phyloP scores from a whole-genome alignment of 1,140 invertebrate species.

The Drosophila cardini region DNA sequence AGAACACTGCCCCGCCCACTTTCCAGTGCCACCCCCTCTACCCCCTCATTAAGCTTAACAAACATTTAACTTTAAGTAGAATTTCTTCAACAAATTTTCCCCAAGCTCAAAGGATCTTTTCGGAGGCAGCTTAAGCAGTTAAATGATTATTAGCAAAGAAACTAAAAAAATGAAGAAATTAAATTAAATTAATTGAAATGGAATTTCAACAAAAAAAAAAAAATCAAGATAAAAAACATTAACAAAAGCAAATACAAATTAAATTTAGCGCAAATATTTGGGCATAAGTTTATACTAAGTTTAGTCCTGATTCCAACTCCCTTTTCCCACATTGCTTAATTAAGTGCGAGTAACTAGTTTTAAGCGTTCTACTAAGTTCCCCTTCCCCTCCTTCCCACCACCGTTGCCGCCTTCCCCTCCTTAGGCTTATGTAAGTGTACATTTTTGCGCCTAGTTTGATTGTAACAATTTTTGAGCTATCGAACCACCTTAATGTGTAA shows the following conservation, averaged over 20 bases:
- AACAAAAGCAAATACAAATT: constrained; percentile 21
- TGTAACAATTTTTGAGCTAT: constrained; percentile 74
- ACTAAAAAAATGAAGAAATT: constrained; percentile 20
- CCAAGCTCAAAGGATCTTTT: constrained; percentile 62
- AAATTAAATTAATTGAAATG: constrained; percentile 61
- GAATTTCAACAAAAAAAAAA: constrained; percentile 64
- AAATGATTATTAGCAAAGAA: constrained; percentile 57
- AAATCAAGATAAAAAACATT: constrained; percentile 51
- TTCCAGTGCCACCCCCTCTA: not conserved
- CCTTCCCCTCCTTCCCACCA: not conserved
- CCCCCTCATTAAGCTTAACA: constrained; percentile 41
- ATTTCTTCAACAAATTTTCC: constrained; percentile 56
- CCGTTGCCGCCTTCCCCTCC: not conserved
- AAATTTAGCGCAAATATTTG: constrained; percentile 70
- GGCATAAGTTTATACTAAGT: constrained; percentile 50
- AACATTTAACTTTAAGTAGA: constrained; percentile 72
- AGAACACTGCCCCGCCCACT: constrained; percentile 54
- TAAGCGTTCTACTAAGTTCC: constrained; percentile 52
- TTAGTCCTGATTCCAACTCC: not conserved
- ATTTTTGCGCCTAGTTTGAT: constrained; percentile 71
- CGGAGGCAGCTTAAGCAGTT: constrained; percentile 61
- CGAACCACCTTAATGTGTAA: constrained; percentile 81
- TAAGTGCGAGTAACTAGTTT: constrained; percentile 50
- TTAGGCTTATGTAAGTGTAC: constrained; percentile 71
- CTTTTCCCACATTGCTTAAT: constrained; percentile 42